Percentiles rank a stretch among this genome's conserved stretches.
Conservation (phyloP, 1,140 invertebrate genomes). For the Euura saliciscinereae region DNA sequence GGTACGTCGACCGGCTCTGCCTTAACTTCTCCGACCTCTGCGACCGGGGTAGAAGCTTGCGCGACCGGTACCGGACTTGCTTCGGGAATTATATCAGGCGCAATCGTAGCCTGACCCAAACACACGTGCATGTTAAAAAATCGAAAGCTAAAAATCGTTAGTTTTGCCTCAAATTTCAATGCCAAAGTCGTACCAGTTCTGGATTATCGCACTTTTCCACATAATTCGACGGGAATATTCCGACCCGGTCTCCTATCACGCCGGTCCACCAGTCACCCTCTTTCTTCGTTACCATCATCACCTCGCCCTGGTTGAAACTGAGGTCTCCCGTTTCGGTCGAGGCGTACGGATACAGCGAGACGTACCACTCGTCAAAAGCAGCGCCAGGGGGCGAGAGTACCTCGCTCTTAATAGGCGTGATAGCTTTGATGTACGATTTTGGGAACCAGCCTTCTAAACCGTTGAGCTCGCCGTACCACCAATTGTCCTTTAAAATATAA, state of each 20-base stretch:
- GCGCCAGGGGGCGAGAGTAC: conserved; percentile 19
- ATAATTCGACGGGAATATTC: conserved; percentile 97
- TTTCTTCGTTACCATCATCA: conserved; percentile 84
- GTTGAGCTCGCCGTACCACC: conserved; percentile 71
- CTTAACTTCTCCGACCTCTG: not conserved
- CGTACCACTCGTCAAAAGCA: conserved; percentile 72
- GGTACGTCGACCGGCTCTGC: not conserved
- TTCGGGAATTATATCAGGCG: not conserved
- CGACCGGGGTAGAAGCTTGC: not conserved
- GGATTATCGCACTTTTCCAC: conserved; percentile 69
- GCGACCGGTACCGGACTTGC: not conserved
- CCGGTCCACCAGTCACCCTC: conserved; percentile 99
- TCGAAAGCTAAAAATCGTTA: not conserved
- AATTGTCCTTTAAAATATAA: conserved; percentile 60
- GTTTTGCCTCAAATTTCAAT: not conserved
- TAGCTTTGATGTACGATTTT: conserved; percentile 70
- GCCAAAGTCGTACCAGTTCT: conserved; percentile 46
- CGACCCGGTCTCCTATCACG: conserved; percentile 78
- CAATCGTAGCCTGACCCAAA: not conserved
- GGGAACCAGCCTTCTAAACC: conserved; percentile 72
- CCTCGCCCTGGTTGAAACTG: conserved; percentile 88
- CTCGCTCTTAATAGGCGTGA: conserved; percentile 19
- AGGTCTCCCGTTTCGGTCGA: conserved; percentile 92
- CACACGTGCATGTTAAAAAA: not conserved
- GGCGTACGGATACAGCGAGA: conserved; percentile 83